phyloP scores from a whole-genome alignment of 2,113 vertebrate species.

The Vicugna pacos region DNA sequence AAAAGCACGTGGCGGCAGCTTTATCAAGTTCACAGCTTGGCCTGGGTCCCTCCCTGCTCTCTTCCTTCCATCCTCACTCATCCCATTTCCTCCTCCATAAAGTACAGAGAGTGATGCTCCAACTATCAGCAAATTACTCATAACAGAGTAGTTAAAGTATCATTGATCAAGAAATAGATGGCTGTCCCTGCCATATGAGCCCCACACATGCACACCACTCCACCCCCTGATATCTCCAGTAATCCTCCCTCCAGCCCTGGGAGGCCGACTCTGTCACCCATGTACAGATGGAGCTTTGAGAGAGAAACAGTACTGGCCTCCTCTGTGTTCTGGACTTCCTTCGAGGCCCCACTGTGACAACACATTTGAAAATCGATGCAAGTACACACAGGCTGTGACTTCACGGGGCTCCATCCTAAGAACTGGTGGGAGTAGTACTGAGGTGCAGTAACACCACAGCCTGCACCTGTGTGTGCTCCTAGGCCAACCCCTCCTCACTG shows the following conservation, averaged over 20 bases:
- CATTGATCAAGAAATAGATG: neutral
- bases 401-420: neutral
- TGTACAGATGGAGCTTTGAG: fast-evolving
- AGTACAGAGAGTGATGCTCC: neutral
- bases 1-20: neutral
- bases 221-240: neutral
- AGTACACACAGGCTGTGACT: neutral
- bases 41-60: neutral
- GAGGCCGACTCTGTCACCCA: neutral
- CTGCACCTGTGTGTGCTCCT: neutral
- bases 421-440: neutral
- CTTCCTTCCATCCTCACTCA: neutral
- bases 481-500: neutral
- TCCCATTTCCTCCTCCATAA: neutral
- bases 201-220: fast-evolving
- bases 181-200: neutral
- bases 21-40: neutral
- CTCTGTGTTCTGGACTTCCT: neutral
- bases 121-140: neutral
- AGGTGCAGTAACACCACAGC: neutral
- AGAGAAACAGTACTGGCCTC: neutral
- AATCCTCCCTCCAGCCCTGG: neutral
- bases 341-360: neutral
- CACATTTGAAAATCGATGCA: neutral
- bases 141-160: neutral